These are phyloP conservation scores for Himalopsyche anomala DNA, from an alignment of 2,888 invertebrate genomes.

Conservation along the genomic window DNA sequence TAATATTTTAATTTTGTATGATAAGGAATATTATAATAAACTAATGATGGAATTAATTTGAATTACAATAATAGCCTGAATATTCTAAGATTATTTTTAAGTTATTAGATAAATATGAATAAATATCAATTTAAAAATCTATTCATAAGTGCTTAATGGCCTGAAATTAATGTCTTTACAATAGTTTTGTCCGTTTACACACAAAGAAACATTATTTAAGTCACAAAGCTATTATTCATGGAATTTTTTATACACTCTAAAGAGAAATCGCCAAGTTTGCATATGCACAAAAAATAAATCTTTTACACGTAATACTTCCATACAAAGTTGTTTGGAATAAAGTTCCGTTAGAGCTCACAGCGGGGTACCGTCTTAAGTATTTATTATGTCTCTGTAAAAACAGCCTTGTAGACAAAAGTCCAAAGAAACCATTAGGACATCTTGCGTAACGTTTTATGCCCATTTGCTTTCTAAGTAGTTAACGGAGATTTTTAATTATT, in stretches of 20 bases:
- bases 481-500: constrained; percentile 31
- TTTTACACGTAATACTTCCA: background rate
- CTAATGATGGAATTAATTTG: too few species aligned
- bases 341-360: constrained; percentile 21
- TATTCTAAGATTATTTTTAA: too few species aligned
- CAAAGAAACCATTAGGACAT: background rate
- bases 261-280: constrained; percentile 20
- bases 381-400: constrained; percentile 23
- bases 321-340: constrained; percentile 9
- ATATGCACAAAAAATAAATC: constrained; percentile 11
- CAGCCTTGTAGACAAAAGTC: constrained; percentile 16
- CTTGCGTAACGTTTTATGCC: constrained; percentile 27
- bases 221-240: background rate
- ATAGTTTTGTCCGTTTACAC: background rate
- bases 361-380: constrained; percentile 33
- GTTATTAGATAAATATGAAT: too few species aligned
- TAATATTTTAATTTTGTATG: too few species aligned
- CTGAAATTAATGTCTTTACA: background rate
- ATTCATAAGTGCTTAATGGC: background rate
- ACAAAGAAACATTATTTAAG: constrained; percentile 6
- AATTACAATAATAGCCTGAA: too few species aligned
- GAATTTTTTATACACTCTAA: background rate
- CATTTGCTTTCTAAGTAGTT: background rate
- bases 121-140: too few species aligned
- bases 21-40: too few species aligned